Evolutionary conservation across 2,888 invertebrate species (phyloP), one percentile per base, ranked within the genome.

Genomic region (Ochropleura leucogaster): DNA sequence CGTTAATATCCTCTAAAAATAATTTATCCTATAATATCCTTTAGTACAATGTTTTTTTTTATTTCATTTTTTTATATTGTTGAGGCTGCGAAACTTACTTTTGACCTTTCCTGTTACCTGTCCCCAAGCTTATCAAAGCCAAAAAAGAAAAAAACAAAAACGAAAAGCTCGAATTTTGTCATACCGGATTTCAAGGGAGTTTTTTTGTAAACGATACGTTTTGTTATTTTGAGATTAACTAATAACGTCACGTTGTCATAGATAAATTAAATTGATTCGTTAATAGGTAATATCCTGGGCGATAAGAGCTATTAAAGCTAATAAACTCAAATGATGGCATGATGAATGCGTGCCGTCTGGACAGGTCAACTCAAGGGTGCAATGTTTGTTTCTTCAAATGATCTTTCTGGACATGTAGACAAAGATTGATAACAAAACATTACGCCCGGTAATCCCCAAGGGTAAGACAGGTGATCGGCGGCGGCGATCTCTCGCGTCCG

Each of bases 251-350:
- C 20, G 55, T 30, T 18, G 14, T 66, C 16, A 53, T 42, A 49
- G 55, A 68, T 67, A 44, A 51, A 30, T 49, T 55, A 8, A 18
- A 76, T 53, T 55, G 59, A 42, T 40, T 68, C 49, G 20, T 63
- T 73, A 73, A 66, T 73, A 75, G 60, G 74, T 73, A 66, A 75
- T 75, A 47, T 60, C 65, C 74, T 30, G 62, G 4, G 14, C 16
- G 72, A 71, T 71, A 70, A 51, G 18, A 44, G 0, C 18, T 53
- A 42, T 51, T 9, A 3, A 20, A 40, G 67, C 53, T 12, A 46
- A 46, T 68, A 18, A 55, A 55, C 44, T 47, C 6, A 10, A 55
- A 20, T 20, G 14, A 59, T 59, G 57, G 57, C 16, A 40, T 67
- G 20, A 64, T 12, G 12, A 12, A 46, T 68, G 66, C 12, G 18